phyloP scores from a whole-genome alignment of 2,888 invertebrate species.

The Pristionchus exspectatus region DNA sequence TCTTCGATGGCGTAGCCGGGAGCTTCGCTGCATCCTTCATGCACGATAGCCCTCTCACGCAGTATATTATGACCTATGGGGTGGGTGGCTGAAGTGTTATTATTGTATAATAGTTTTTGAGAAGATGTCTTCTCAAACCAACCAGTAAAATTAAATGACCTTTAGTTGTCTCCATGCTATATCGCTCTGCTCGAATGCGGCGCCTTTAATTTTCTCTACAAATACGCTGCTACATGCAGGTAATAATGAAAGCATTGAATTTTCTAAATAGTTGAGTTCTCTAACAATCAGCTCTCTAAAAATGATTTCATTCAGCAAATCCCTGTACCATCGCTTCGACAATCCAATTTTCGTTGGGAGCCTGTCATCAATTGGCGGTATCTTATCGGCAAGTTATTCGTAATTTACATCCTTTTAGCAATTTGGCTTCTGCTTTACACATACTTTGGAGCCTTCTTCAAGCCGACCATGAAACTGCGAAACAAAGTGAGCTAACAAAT shows the following conservation, averaged over 20 bases:
- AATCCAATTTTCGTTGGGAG: neutral
- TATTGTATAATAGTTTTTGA: neutral
- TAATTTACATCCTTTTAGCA: neutral
- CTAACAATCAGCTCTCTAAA: no score
- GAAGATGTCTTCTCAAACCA: neutral
- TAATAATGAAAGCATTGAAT: neutral
- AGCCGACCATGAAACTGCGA: neutral
- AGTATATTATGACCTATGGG: neutral
- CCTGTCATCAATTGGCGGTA: neutral
- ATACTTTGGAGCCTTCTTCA: neutral
- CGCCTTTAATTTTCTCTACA: conserved; percentile 49
- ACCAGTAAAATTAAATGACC: no score
- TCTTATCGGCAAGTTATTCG: neutral
- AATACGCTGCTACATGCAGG: conserved; percentile 48
- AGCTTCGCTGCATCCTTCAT: conserved; percentile 1
- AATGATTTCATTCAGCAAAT: conserved; percentile 13
- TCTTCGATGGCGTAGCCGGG: neutral
- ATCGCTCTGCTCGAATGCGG: conserved; percentile 1
- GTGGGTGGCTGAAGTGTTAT: neutral
- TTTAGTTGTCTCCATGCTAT: conserved; percentile 38
- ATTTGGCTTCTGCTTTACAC: neutral
- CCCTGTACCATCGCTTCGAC: neutral
- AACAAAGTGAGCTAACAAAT: neutral
- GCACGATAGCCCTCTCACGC: neutral
- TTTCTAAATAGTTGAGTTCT: neutral